Conservation (phyloP, 2,888 invertebrate species). For the Metallyticus violacea region DNA sequence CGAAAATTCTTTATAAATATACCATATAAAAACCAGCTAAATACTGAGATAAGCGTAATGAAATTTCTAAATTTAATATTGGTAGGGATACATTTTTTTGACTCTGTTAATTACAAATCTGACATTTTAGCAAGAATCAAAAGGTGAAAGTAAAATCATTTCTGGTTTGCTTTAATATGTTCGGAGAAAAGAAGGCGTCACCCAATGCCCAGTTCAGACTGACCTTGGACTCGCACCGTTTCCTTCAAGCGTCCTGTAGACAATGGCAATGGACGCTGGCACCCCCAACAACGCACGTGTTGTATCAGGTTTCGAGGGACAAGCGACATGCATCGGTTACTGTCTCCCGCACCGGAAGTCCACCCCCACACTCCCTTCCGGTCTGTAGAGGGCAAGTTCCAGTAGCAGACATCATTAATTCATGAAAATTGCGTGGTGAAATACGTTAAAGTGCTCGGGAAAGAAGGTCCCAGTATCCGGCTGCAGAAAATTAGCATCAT, state of each 20-base stretch:
- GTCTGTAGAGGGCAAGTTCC: background rate
- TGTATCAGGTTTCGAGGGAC: background rate
- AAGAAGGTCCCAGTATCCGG: background rate
- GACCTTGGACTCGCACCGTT: background rate
- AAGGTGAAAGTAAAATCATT: no score
- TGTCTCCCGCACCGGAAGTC: background rate
- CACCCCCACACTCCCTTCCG: background rate
- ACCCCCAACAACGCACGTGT: background rate
- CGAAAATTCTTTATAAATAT: no score
- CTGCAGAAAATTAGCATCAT: background rate
- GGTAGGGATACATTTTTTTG: no score
- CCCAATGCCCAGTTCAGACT: background rate
- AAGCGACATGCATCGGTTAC: background rate
- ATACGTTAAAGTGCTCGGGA: no score
- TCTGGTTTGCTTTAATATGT: no score
- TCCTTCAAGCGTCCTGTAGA: background rate
- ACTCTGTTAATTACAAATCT: no score
- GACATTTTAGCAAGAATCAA: no score
- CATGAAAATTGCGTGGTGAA: background rate
- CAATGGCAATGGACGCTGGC: background rate
- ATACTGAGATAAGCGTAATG: no score
- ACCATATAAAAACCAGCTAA: no score
- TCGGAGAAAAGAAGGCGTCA: no score
- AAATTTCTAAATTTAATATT: no score
- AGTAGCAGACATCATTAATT: background rate